Conservation (phyloP, 2,888 invertebrate genomes). For the Palloptera scutellata region DNA sequence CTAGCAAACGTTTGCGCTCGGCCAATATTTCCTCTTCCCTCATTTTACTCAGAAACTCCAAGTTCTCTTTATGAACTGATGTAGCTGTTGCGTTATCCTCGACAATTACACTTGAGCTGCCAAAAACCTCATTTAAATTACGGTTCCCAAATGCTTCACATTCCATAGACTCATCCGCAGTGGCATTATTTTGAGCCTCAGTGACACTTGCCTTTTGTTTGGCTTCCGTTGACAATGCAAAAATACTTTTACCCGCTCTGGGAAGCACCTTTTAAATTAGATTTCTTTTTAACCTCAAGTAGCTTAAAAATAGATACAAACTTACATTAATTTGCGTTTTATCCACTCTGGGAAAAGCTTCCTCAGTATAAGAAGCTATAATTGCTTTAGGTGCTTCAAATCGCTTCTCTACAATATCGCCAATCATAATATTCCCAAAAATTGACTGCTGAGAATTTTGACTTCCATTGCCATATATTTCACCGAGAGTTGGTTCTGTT, state of each 20-base stretch:
- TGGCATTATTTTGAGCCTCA: neutral
- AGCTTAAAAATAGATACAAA: neutral
- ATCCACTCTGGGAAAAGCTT: constrained; percentile 38
- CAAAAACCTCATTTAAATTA: constrained; percentile 34
- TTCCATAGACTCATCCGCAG: constrained; percentile 35
- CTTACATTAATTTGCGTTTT: constrained; percentile 35
- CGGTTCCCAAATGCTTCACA: constrained; percentile 27
- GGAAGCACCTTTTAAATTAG: constrained; percentile 15
- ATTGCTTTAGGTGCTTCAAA: constrained; percentile 31
- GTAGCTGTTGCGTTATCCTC: constrained; percentile 66
- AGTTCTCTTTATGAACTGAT: constrained; percentile 79
- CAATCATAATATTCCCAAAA: constrained; percentile 59
- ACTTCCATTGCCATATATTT: constrained; percentile 46
- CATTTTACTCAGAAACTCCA: constrained; percentile 73
- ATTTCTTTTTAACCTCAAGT: neutral
- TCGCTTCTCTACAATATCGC: constrained; percentile 68
- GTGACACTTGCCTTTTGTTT: constrained; percentile 37
- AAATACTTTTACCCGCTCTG: constrained; percentile 65
- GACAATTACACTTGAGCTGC: constrained; percentile 48
- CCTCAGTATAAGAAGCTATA: neutral
- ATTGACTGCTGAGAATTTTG: neutral
- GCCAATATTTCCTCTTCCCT: constrained; percentile 76
- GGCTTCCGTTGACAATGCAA: constrained; percentile 65
- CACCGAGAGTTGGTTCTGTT: constrained; percentile 42
- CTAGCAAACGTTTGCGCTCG: constrained; percentile 75